Percentiles rank a stretch among this genome's conserved stretches.
phyloP scores from a whole-genome alignment of 2,797 vertebrate species.

The Anas capensis region DNA sequence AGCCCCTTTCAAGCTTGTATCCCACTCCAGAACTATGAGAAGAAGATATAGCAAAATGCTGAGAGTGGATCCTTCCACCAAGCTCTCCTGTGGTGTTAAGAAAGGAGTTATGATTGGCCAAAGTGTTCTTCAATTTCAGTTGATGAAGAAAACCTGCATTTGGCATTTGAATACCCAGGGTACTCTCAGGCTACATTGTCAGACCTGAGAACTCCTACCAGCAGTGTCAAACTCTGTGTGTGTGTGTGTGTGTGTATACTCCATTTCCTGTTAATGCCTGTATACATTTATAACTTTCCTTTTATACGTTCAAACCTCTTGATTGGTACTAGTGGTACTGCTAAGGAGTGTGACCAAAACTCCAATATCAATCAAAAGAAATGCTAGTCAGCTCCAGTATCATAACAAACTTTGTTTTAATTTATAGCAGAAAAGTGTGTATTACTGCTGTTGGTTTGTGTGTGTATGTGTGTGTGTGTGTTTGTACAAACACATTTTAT shows the following conservation, averaged over 20 bases:
- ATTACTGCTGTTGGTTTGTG: not conserved
- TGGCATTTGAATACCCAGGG: not conserved
- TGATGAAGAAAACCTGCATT: not conserved
- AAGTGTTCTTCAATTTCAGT: not conserved
- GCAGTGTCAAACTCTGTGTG: not conserved
- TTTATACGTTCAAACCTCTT: not conserved
- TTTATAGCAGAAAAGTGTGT: not conserved
- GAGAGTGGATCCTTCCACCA: not conserved
- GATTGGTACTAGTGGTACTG: not conserved
- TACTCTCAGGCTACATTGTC: not conserved
- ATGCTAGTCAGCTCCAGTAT: not conserved
- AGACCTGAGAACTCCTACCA: not conserved
- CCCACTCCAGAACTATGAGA: not conserved
- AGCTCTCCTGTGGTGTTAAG: not conserved
- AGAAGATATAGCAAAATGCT: not conserved
- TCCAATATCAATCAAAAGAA: not conserved
- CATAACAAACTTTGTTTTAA: not conserved
- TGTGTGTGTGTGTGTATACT: not conserved
- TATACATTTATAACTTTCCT: not conserved
- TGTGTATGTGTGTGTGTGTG: no score
- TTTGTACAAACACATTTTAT: not conserved
- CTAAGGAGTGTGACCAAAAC: not conserved
- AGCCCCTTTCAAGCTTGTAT: not conserved
- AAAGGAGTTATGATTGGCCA: not conserved
- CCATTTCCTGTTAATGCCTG: not conserved